Evolutionary conservation across 2,888 invertebrate genomes (phyloP).

Genomic region (Augochlorella aurata): DNA sequence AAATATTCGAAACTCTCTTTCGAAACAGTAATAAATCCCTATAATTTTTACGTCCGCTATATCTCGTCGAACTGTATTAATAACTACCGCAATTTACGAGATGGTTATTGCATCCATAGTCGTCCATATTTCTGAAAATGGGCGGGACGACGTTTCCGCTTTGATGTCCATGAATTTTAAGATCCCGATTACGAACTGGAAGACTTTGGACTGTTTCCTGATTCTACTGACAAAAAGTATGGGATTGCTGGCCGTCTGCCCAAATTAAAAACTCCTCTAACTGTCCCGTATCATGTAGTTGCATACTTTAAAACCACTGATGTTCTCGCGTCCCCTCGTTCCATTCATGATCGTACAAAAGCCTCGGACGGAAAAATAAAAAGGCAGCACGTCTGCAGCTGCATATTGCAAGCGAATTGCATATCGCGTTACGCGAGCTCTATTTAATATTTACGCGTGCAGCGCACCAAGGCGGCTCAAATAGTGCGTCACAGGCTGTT

Average conservation of each 20-base stretch:
- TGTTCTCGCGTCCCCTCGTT: neutral
- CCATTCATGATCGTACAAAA: neutral
- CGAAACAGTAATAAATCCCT: neutral
- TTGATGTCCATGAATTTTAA: neutral
- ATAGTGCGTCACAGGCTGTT: neutral
- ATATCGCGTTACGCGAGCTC: neutral
- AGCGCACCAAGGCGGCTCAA: neutral
- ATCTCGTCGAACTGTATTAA: neutral
- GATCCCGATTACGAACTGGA: slow-evolving; percentile 2
- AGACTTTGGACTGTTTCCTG: neutral
- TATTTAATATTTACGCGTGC: neutral
- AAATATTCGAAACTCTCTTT: neutral
- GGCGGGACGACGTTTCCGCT: neutral
- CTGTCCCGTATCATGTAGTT: neutral
- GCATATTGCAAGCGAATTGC: neutral
- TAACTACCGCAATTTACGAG: neutral
- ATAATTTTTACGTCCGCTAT: neutral
- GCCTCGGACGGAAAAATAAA: neutral
- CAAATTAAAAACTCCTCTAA: neutral
- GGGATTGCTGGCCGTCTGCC: slow-evolving; percentile 9
- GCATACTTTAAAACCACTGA: neutral
- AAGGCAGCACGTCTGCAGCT: neutral
- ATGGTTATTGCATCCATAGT: neutral
- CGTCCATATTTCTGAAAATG: neutral
- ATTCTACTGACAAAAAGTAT: neutral